Percentiles rank a stretch among this genome's conserved stretches.
Conservation (phyloP, 2,113 vertebrate genomes). For the Sebastes schlegelii region DNA sequence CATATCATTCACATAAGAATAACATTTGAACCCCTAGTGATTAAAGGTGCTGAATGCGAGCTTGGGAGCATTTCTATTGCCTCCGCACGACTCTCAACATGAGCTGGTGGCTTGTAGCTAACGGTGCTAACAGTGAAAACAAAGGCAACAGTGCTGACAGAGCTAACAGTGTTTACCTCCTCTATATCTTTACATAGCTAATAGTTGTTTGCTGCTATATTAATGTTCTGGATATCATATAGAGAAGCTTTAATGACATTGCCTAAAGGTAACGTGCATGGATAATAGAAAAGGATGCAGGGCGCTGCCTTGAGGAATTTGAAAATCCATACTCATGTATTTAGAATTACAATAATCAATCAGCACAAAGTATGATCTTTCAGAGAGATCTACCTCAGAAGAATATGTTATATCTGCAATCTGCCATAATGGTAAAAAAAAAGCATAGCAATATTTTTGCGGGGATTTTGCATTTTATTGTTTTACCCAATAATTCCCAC, state of each 20-base stretch:
- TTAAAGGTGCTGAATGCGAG: neutral
- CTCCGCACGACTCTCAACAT: no score
- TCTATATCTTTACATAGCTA: no score
- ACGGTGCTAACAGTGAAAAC: no score
- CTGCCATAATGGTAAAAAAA: neutral
- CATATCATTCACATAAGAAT: neutral
- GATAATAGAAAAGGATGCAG: neutral
- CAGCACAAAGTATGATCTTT: neutral
- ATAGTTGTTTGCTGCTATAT: no score
- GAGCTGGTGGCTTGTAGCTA: no score
- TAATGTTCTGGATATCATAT: no score
- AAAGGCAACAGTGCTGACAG: no score
- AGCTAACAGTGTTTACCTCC: no score
- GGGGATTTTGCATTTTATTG: constrained; percentile 4
- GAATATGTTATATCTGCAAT: neutral
- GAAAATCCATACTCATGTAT: constrained; percentile 5
- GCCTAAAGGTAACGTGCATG: constrained; percentile 6
- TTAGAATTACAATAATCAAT: constrained; percentile 1
- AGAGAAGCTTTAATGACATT: neutral
- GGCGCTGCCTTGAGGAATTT: neutral
- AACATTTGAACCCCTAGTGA: neutral
- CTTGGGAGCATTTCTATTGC: no score
- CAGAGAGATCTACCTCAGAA: neutral
- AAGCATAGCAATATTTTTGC: neutral
- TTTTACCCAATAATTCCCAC: neutral